These are phyloP conservation scores for Drosophila jambulina DNA, from an alignment of 1,140 invertebrate species.

Conservation along the genomic window DNA sequence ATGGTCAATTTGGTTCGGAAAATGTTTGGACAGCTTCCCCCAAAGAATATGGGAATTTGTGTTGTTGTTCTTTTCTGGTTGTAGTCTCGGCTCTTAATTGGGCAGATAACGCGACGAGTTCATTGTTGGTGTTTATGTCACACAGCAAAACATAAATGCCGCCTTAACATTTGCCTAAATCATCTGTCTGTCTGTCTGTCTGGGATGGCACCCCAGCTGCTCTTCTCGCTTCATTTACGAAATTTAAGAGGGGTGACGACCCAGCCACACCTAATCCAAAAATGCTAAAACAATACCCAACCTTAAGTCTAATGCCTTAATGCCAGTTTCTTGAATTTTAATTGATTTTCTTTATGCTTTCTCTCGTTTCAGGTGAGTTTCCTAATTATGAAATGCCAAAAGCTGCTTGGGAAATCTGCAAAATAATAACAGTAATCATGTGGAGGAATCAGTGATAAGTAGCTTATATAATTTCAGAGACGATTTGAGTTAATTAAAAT, in stretches of 20 bases:
- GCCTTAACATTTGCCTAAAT: constrained; percentile 25
- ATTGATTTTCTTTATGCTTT: constrained; percentile 19
- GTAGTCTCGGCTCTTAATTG: constrained; percentile 27
- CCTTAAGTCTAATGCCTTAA: background rate
- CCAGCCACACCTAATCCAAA: constrained; percentile 3
- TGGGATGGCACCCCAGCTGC: constrained; percentile 6
- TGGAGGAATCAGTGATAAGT: constrained; percentile 1
- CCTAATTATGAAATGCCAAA: background rate
- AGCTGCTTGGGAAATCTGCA: background rate
- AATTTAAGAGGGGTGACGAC: constrained; percentile 1
- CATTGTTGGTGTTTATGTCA: constrained; percentile 46
- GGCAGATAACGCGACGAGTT: constrained; percentile 45
- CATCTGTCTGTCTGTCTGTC: constrained; percentile 16
- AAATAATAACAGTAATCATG: background rate
- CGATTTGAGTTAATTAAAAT: background rate
- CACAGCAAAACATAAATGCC: constrained; percentile 23
- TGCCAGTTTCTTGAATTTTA: background rate
- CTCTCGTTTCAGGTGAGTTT: constrained; percentile 40
- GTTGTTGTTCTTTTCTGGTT: background rate
- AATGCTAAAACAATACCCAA: background rate
- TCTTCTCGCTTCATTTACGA: background rate
- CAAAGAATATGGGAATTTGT: constrained; percentile 3
- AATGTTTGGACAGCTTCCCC: constrained; percentile 38
- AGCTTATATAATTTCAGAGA: background rate
- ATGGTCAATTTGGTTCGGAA: constrained; percentile 34